Evolutionary conservation across 1,140 invertebrate genomes (phyloP), one percentile per base, ranked within the genome.

Genomic region (Holotrichia oblita): DNA sequence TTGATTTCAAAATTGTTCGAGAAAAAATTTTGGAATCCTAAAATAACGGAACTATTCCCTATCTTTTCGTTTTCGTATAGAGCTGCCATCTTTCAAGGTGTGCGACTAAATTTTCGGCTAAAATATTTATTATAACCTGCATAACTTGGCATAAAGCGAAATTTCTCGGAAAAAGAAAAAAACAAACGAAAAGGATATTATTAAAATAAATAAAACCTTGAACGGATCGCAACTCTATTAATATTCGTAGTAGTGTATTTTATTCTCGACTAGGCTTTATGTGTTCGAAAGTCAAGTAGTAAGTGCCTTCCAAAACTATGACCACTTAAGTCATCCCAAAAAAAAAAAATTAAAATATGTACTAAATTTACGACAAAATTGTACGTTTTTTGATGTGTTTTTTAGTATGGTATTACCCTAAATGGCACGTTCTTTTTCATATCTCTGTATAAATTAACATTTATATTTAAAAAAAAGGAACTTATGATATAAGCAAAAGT

Each of bases 201-300:
- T 8, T 10, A 48, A 27, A 69, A 27, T 7, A 27, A 27, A 10
- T 14, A 20, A 40, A 64, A 17, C 27, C 59, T 77, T 61, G 22
- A 59, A 77, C 20, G 22, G 59, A 77, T 34, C 44, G 55, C 22
- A 69, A 74, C 27, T 22, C 72, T 78, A 42, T 44, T 20, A 14
- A 8, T 14, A n/a, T 76, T 76, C 41, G 44, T 48, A 76, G 79
- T 81, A 80, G 78, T 34, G 48, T 75, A 64, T 80, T 83, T 74
- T 7, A 79, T 84, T 81, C 76, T 82, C 78, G 81, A 85, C 86
- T 87, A 87, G 85, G 86, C 85, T 86, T 84, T 80, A 87, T 87
- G 86, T 87, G 86, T 87, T 87, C 86, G 85, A 87, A 87, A 86
- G 85, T 83, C 78, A 83, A 84, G 86, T 87, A 87, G 86, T 85